Evolutionary conservation across 1,140 invertebrate species (phyloP).

Genomic region (Thrips palmi): DNA sequence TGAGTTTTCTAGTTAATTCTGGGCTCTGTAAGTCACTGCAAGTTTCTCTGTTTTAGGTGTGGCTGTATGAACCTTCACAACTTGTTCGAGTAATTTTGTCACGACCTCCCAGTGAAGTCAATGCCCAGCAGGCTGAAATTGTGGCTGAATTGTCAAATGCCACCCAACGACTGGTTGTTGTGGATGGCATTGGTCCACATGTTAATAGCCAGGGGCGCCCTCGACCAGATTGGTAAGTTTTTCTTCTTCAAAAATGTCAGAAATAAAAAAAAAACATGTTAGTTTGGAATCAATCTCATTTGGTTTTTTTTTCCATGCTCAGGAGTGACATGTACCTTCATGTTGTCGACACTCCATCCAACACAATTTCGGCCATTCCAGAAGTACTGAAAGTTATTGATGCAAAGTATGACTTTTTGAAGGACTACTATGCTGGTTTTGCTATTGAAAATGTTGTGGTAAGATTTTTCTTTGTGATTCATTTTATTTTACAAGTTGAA

Average conservation of each 20-base stretch:
- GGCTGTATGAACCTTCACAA: constrained; percentile 66
- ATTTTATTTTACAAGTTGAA: not conserved
- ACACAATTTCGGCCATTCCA: constrained; percentile 56
- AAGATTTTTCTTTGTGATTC: constrained; percentile 15
- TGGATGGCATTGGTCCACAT: constrained; percentile 61
- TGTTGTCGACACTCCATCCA: constrained; percentile 53
- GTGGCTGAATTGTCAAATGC: constrained; percentile 49
- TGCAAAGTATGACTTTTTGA: constrained; percentile 65
- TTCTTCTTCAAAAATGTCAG: constrained; percentile 1
- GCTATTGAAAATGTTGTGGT: constrained; percentile 68
- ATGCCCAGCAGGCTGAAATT: constrained; percentile 45
- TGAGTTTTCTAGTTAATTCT: constrained; percentile 2
- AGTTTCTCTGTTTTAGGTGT: constrained; percentile 35
- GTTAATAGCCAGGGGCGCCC: constrained; percentile 46
- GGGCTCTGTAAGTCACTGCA: not conserved
- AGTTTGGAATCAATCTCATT: constrained; percentile 5
- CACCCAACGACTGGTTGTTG: constrained; percentile 53
- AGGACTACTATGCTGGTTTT: constrained; percentile 54
- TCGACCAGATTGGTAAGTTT: constrained; percentile 39
- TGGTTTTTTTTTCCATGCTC: constrained; percentile 16
- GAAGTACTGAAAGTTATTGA: constrained; percentile 68
- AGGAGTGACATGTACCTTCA: constrained; percentile 81
- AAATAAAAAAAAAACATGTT: constrained; percentile 6
- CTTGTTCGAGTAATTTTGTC: constrained; percentile 63
- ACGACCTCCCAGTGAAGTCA: constrained; percentile 48